Conservation (phyloP, 2,797 vertebrate species). For the Oreochromis grahami region DNA sequence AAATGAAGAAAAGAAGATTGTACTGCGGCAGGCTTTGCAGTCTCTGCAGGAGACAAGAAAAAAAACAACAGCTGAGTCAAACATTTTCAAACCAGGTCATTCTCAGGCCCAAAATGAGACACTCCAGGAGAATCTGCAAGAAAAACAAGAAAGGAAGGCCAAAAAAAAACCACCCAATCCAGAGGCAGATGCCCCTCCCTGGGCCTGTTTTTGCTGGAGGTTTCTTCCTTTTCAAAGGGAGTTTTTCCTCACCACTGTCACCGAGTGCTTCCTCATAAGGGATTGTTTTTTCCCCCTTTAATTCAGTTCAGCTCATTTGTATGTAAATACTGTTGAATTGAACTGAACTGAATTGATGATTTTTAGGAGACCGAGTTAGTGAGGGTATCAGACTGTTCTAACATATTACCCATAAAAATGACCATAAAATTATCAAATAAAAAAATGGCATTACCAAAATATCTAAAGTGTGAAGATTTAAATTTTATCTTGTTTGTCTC, state of each 20-base stretch:
- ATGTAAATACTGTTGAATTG: neutral
- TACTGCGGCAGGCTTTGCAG: neutral
- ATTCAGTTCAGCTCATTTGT: accelerated
- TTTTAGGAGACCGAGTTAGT: too few species aligned
- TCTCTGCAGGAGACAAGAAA: neutral
- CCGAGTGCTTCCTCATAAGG: neutral
- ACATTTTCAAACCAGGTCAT: neutral
- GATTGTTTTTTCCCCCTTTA: accelerated
- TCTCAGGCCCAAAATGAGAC: neutral
- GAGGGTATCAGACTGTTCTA: too few species aligned
- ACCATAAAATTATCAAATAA: too few species aligned
- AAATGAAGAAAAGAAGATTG: neutral
- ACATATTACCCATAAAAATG: too few species aligned
- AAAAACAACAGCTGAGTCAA: neutral
- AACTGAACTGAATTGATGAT: too few species aligned
- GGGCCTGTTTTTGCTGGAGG: neutral
- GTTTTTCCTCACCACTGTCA: neutral
- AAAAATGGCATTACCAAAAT: too few species aligned
- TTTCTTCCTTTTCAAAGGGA: neutral
- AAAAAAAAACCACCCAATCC: neutral
- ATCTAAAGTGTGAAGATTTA: too few species aligned
- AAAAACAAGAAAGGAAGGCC: neutral
- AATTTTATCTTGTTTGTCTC: too few species aligned
- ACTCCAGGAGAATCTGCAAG: neutral
- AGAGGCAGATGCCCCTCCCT: neutral